Percentiles rank a stretch among this genome's conserved stretches.
These are phyloP conservation scores for Holothuria glaberrima DNA, from an alignment of 35 echinoderm and acorn worm species.

Conservation along the genomic window DNA sequence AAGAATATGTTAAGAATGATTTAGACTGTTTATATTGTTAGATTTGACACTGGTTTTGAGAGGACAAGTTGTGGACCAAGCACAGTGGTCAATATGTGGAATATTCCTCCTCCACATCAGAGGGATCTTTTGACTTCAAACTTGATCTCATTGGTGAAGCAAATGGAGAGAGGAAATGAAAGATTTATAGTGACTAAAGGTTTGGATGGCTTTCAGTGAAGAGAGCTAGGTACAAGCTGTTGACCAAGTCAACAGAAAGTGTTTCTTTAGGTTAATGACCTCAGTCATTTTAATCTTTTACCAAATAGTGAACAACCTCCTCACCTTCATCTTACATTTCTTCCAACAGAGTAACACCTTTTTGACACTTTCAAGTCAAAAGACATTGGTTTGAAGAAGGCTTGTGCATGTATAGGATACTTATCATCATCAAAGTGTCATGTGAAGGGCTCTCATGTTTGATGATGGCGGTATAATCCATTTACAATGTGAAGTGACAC, in stretches of 20 bases:
- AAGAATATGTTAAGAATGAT: conserved; percentile 32
- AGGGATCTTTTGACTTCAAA: neutral
- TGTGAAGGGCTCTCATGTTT: too few relatives aligned
- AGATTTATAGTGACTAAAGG: neutral
- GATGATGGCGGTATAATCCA: too few relatives aligned
- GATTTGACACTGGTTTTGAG: conserved; percentile 8
- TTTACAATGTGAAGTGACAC: too few relatives aligned
- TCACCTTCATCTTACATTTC: too few relatives aligned
- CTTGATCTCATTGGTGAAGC: neutral
- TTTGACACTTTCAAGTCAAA: too few relatives aligned
- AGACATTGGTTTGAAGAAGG: too few relatives aligned
- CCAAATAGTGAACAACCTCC: too few relatives aligned
- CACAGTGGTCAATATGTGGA: conserved; percentile 21
- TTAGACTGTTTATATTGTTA: conserved; percentile 30
- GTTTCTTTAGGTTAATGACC: conserved; percentile 27
- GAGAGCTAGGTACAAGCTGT: neutral
- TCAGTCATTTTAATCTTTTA: neutral
- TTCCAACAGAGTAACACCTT: too few relatives aligned
- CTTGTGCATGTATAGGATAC: too few relatives aligned
- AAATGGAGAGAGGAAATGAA: neutral
- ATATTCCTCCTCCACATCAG: neutral
- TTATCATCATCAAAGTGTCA: too few relatives aligned
- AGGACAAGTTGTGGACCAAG: conserved; percentile 2
- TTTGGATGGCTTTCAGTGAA: neutral
- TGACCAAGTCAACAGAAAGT: neutral